Evolutionary conservation across 2,797 vertebrate genomes (phyloP).

Genomic region (Clangula hyemalis): DNA sequence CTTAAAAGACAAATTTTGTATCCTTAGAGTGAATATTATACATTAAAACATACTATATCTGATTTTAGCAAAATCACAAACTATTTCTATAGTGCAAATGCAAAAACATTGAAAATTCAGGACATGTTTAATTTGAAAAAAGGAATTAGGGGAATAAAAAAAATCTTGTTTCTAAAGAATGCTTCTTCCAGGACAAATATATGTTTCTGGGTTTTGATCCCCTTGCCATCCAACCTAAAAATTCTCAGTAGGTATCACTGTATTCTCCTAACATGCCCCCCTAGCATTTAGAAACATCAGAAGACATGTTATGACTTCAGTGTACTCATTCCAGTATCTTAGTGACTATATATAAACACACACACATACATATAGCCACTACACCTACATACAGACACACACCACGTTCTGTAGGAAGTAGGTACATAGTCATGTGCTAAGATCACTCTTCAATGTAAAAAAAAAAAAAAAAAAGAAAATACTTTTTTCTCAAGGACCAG

Average conservation of each 20-base stretch:
- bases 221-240: not conserved
- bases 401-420: not conserved
- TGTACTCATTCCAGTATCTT: not conserved
- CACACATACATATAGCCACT: not conserved
- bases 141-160: not conserved
- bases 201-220: not conserved
- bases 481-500: conserved; percentile 27
- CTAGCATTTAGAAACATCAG: not conserved
- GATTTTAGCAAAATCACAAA: not conserved
- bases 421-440: not conserved
- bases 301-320: not conserved
- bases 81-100: not conserved
- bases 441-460: not conserved
- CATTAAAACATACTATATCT: not conserved
- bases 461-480: conserved; percentile 13
- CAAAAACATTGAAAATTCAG: not conserved
- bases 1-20: not conserved
- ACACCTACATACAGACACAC: not conserved
- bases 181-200: not conserved
- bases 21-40: not conserved
- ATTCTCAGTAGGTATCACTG: not conserved
- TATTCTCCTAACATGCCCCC: not conserved
- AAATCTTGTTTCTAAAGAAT: not conserved
- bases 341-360: not conserved
- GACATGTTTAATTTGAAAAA: not conserved